Base-by-base conservation (phyloP, 1,140 invertebrate species). In the Carposina sasakii region DNA sequence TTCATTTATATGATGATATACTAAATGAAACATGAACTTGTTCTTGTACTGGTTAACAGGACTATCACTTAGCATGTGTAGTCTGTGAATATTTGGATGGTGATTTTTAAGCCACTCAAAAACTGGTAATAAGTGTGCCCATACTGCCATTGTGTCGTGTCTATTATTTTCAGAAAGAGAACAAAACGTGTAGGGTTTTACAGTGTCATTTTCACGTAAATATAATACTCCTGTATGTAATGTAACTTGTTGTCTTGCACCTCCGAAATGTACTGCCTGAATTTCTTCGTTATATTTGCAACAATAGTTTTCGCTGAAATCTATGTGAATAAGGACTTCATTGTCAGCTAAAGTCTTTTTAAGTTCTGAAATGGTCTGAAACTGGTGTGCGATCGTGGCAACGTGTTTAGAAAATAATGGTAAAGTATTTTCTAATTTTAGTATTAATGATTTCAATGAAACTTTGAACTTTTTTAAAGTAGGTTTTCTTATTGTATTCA, bases 141-240 rank as follows among this genome's bases (percentile, higher is more conserved):
- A 69, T 55, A 54, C 42, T 55, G 2, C 53, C 63, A 17, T 67
- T 62, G 48, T 50, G 64, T 22, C 60, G 57, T 60, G 41, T 54
- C 28, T 46, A 42, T 22, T n/a, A n/a, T n/a, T n/a, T n/a, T n/a
- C n/a, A n/a, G n/a, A n/a, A n/a, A n/a, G n/a, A n/a, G n/a, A n/a
- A n/a, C n/a, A n/a, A n/a, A n/a, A n/a, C n/a, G n/a, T n/a, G n/a
- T n/a, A n/a, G 39, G 49, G 26, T 51, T 52, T 55, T 24, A 62
- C 28, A 24, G 55, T 20, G 36, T 52, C 20, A 54, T 54, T 43
- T 12, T 58, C 34, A 12, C 41, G 49, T 22, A 52, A 49, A 23
- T 57, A 57, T 23, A 53, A 24, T 16, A 55, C 53, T 45, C 53
- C 53, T 55, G 53, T 55, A 49, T 55, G 53, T 20, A 55, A 2